Base-by-base conservation (phyloP, 2,888 invertebrate genomes). In the Malachius bipustulatus region DNA sequence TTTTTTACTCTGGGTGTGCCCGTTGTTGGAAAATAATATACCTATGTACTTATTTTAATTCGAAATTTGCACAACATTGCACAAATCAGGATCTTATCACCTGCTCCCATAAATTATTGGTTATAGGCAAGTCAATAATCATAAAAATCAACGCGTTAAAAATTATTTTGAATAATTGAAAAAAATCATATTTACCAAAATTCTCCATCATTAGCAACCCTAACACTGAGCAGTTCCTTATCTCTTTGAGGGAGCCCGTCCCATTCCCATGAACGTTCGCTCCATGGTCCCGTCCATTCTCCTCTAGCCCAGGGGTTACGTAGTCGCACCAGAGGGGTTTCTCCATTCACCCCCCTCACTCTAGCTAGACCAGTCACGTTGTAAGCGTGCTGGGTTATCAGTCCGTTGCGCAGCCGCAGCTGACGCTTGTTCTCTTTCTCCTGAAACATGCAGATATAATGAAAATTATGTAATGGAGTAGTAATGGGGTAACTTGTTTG, bases 281-380 rank as follows among this genome's bases (percentile, higher is more conserved):
- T 71, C 81, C 82, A 80, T 1, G 77, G 70, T 14, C 81, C 80
- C 26, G 71, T 71, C 80, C 78, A 78, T 51, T 77, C 75, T 2
- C 74, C 75, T 41, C 70, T 60, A 2, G 75, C 78, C 69, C 73
- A 73, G 1, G 77, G 75, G 51, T 77, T 79, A 36, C 78, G 62
- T 45, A 82, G 59, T 37, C 80, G 60, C 39, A 75, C 73, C 40
- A 75, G 57, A 30, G 71, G 70, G 14, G 70, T 71, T 50, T 71
- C 72, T 2, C 70, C 71, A 33, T 63, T 56, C n/a, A 65, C 53
- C 37, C 70, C 72, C 32, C 77, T 64, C 37, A 77, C 80, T 42
- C 76, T 65, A 33, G 78, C 78, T 52, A 80, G 62, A n/a, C 77
- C 81, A 4, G 78, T 74, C 34, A 81, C 73, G 49, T 74, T 73